These are phyloP conservation scores for Protonemura montana DNA, from an alignment of 2,888 invertebrate species.

Conservation along the genomic window DNA sequence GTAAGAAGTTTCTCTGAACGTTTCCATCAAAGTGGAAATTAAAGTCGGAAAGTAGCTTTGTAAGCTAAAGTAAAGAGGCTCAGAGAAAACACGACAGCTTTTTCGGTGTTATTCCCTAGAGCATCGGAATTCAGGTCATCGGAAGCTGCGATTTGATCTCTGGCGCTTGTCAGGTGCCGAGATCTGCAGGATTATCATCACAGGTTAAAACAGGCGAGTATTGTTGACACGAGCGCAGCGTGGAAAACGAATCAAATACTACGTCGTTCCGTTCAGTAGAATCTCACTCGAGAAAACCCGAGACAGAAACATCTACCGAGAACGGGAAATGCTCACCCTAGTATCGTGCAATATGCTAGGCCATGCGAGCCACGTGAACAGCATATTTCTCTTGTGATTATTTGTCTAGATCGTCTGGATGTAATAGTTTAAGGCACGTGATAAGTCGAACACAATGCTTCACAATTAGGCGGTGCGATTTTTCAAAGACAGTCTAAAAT, in stretches of 20 bases:
- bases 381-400: neutral
- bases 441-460: conserved; percentile 20
- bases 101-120: neutral
- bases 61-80: conserved; percentile 14
- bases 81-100: conserved; percentile 3
- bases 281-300: neutral
- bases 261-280: neutral
- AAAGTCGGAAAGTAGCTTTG: conserved; percentile 25
- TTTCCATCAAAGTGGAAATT: conserved; percentile 32
- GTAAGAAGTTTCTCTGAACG: conserved; percentile 14
- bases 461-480: conserved; percentile 21
- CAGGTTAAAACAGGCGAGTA: conserved; percentile 1
- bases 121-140: neutral
- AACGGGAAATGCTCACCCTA: neutral
- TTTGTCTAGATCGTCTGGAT: neutral
- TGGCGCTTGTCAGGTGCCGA: neutral
- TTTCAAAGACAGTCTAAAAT: neutral
- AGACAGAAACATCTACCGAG: neutral
- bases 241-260: neutral
- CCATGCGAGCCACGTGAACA: neutral
- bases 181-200: conserved; percentile 12
- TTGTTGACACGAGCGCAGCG: neutral
- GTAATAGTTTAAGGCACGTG: neutral
- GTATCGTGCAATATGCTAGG: neutral
- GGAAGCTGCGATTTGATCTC: conserved; percentile 25